A percentile compares a stretch with the other conserved stretches of the same genome.
Conservation (phyloP, 2,113 vertebrate genomes). For the Loxodonta africana region DNA sequence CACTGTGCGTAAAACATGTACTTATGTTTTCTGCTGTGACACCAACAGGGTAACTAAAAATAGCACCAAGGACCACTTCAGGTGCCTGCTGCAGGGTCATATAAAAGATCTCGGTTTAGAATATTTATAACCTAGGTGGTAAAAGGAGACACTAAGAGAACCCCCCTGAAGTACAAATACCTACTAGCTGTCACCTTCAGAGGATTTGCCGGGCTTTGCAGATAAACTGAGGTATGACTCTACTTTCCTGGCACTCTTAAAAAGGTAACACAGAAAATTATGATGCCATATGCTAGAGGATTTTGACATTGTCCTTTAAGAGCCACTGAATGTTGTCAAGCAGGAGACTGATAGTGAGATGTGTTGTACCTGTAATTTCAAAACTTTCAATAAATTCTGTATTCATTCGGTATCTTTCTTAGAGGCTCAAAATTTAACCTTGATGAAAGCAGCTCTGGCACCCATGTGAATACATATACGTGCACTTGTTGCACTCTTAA, state of each 20-base stretch:
- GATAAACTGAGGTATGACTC: neutral
- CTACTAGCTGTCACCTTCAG: neutral
- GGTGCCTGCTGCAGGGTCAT: neutral
- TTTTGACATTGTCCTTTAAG: neutral
- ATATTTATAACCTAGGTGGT: neutral
- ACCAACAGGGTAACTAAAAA: neutral
- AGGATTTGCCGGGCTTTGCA: neutral
- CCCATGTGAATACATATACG: neutral
- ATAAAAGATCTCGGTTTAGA: neutral
- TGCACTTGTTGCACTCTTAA: neutral
- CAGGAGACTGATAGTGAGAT: neutral
- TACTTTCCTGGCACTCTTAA: neutral
- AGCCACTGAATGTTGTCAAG: neutral
- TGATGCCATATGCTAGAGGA: neutral
- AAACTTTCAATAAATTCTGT: neutral
- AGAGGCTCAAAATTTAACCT: constrained; percentile 7
- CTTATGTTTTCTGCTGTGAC: neutral
- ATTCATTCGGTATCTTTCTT: neutral
- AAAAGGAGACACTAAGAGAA: neutral
- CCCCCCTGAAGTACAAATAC: neutral
- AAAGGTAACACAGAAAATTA: neutral
- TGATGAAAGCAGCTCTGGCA: neutral
- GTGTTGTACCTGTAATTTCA: neutral
- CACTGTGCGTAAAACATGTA: neutral
- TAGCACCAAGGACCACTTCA: constrained; percentile 35